These are phyloP conservation scores for Deilephila elpenor DNA, from an alignment of 2,888 invertebrate species.

Conservation along the genomic window DNA sequence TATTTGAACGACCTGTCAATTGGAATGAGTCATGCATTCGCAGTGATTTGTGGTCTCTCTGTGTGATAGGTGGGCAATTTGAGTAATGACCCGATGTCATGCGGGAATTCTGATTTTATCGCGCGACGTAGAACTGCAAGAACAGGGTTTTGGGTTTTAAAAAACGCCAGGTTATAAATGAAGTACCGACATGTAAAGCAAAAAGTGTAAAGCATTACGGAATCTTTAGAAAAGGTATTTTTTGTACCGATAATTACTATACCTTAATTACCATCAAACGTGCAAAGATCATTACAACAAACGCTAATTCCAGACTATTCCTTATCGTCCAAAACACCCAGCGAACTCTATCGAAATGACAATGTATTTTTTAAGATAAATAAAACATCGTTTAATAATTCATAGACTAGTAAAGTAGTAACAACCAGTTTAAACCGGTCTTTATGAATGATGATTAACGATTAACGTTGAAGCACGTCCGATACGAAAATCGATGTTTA, in stretches of 20 bases:
- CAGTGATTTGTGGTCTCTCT: background rate
- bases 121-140: background rate
- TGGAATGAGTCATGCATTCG: background rate
- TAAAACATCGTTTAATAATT: background rate
- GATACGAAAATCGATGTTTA: background rate
- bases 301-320: too few relatives aligned
- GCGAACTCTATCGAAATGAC: too few relatives aligned
- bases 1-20: slow-evolving; percentile 8
- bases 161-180: background rate
- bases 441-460: too few relatives aligned
- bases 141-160: background rate
- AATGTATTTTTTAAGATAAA: too few relatives aligned
- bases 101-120: background rate
- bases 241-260: too few relatives aligned
- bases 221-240: too few relatives aligned
- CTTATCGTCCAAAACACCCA: too few relatives aligned
- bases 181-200: too few relatives aligned
- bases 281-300: too few relatives aligned
- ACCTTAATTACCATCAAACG: too few relatives aligned
- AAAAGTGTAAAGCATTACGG: too few relatives aligned
- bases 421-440: background rate
- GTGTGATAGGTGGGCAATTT: slow-evolving; percentile 8
- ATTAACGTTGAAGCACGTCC: background rate
- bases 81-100: slow-evolving; percentile 15
- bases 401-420: background rate